These are phyloP conservation scores for Psittacara wagleri DNA, from an alignment of 2,113 vertebrate species.

Conservation along the genomic window DNA sequence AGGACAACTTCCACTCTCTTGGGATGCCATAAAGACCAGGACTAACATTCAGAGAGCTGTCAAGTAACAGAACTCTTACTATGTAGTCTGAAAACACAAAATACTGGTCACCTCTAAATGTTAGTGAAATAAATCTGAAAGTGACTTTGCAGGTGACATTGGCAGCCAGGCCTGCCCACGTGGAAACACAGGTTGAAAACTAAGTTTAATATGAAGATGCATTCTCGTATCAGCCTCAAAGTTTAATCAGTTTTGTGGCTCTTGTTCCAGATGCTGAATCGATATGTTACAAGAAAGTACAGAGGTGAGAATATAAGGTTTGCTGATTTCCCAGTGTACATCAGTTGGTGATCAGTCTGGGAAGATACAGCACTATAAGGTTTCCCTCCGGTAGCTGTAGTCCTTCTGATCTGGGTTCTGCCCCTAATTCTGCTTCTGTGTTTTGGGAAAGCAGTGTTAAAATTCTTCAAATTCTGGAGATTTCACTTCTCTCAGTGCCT, in stretches of 20 bases:
- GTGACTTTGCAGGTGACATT: not conserved
- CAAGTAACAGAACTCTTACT: not conserved
- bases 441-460: not conserved
- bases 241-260: not conserved
- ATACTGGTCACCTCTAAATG: not conserved
- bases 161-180: not conserved
- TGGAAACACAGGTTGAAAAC: not conserved
- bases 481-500: not conserved
- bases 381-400: not conserved
- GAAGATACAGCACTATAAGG: fast-evolving
- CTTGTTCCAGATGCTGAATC: not conserved
- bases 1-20: not conserved
- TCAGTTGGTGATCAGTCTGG: not conserved
- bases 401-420: not conserved
- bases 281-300: not conserved
- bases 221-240: not conserved
- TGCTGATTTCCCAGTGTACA: not conserved
- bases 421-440: not conserved
- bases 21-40: not conserved
- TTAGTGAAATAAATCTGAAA: not conserved
- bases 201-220: not conserved
- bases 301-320: not conserved
- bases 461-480: not conserved
- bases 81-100: not conserved
- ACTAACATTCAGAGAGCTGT: not conserved